Evolutionary conservation across 2,113 vertebrate genomes (phyloP).

Genomic region (Eonycteris spelaea): DNA sequence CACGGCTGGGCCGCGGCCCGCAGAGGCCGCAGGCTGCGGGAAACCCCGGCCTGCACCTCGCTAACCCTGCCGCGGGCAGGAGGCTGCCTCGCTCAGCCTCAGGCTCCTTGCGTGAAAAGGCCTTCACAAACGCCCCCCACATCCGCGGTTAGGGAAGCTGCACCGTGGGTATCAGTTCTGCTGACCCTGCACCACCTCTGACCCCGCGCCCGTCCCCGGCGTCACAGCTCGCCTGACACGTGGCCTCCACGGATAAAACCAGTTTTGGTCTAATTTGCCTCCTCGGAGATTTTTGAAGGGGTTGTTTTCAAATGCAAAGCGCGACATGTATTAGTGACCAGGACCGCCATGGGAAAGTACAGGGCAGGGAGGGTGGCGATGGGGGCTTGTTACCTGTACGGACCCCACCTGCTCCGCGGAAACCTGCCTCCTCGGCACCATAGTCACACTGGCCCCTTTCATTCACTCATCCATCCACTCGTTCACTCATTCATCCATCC

Average conservation of each 20-base stretch:
- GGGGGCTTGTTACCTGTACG: not conserved
- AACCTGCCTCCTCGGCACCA: not conserved
- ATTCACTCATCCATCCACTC: too few relatives aligned
- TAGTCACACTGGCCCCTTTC: not conserved
- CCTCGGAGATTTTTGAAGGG: not conserved
- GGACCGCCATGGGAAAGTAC: not conserved
- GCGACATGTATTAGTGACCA: not conserved
- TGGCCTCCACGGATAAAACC: not conserved
- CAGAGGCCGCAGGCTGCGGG: not conserved
- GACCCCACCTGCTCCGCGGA: not conserved
- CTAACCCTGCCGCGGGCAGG: not conserved
- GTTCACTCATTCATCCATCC: too few relatives aligned
- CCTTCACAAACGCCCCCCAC: too few relatives aligned
- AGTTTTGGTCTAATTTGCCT: not conserved
- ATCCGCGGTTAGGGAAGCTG: too few relatives aligned
- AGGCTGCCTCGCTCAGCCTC: too few relatives aligned
- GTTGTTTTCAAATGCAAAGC: not conserved
- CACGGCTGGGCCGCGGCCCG: not conserved
- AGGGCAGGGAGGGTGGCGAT: not conserved
- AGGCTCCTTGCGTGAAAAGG: too few relatives aligned
- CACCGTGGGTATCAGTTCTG: not conserved
- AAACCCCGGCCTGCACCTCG: not conserved
- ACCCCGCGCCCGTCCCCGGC: accelerated
- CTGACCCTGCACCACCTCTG: not conserved
- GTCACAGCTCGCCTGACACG: not conserved